Evolutionary conservation across 2,888 invertebrate genomes (phyloP), one percentile per base, ranked within the genome.

Genomic region (Thecophora atra): DNA sequence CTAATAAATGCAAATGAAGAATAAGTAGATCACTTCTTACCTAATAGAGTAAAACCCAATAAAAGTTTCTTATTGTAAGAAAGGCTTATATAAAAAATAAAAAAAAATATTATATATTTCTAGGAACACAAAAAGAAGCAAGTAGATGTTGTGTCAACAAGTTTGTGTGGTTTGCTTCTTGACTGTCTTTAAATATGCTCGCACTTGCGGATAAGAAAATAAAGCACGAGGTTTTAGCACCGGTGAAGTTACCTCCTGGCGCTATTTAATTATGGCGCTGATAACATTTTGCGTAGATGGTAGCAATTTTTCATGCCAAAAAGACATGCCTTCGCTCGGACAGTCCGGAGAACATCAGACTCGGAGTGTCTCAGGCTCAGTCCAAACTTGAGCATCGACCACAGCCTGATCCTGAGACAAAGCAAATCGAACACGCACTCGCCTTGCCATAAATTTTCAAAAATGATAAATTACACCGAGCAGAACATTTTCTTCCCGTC

Each of bases 211-310:
- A n/a, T n/a, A 47, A 17, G 6, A 60, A 17, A 60, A 30, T 37
- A n/a, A 47, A 47, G 13, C n/a, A n/a, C 13, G 17, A 47, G 24
- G 47, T 6, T 47, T 64, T 24, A 21, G 37, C 15, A 24, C 21
- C 44, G 2, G 63, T 24, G 19, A 24, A 44, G 62, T 64, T 73
- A 76, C 84, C 85, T 84, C 83, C 85, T 79, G 84, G 85, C 82
- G 85, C 80, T 84, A 84, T 85, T 84, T 84, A 85, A 84, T 84
- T 85, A 85, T 83, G 82, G 81, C 82, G 83, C 84, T 84, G 85
- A 85, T 84, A 84, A 83, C 81, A 79, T 81, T 82, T 82, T 83
- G 84, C 81, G 81, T 83, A 83, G 83, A 83, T 85, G 85, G 81
- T 81, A 80, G 84, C 84, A 85, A 85, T 85, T 85, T 83, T 83